These are phyloP conservation scores for Lasioglossum marginatum DNA, from an alignment of 2,888 invertebrate genomes.

Conservation along the genomic window DNA sequence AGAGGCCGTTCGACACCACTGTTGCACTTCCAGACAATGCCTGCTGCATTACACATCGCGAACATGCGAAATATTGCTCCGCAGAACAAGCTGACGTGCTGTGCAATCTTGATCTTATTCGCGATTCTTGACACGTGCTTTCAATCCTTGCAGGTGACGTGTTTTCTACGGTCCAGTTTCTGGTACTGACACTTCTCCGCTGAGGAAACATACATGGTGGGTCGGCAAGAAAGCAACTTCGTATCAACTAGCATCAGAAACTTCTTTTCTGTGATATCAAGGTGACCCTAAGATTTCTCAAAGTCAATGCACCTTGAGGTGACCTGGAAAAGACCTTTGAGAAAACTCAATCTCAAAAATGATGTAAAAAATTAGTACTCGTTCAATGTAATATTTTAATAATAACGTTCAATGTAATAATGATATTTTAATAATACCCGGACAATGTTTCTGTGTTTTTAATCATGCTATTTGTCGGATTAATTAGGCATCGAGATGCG, in stretches of 20 bases:
- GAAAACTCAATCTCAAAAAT: too few species aligned
- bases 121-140: background rate
- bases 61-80: background rate
- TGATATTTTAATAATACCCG: too few species aligned
- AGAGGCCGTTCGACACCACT: slow-evolving; percentile 14
- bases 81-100: too few species aligned
- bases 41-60: slow-evolving; percentile 13
- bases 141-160: background rate
- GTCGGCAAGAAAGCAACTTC: background rate
- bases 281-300: too few species aligned
- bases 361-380: too few species aligned
- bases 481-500: slow-evolving; percentile 28
- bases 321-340: too few species aligned
- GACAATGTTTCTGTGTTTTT: background rate
- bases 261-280: too few species aligned
- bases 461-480: background rate
- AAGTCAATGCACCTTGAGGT: too few species aligned
- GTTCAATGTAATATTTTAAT: too few species aligned
- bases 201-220: background rate
- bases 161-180: background rate
- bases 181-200: background rate
- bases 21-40: background rate
- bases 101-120: background rate
- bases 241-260: too few species aligned
- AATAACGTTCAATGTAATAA: too few species aligned